Evolutionary conservation across 92 coral and sea anemone species (phyloP), one percentile per base, ranked within the genome.

Genomic region (Muricea muricata): DNA sequence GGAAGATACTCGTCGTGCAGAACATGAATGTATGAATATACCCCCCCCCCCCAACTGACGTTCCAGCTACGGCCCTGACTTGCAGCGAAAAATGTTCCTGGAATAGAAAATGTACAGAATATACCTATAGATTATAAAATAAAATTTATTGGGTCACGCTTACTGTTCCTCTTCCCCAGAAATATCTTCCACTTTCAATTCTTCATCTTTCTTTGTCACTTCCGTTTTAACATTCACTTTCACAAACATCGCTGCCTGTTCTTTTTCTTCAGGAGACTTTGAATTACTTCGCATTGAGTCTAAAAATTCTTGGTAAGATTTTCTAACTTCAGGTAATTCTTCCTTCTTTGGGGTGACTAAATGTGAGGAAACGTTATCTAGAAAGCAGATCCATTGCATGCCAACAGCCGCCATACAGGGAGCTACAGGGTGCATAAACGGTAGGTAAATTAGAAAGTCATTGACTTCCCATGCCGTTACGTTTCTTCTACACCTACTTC

Each of bases 231-330:
- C 93, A 54, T 80, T 71, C 20, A 92, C 93, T 26, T 78, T 79
- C 52, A 84, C 76, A 85, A 92, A 83, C 35, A 88, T 39, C 6
- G 91, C 87, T 52, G 77, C 35, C 17, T 52, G 61, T 52, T 89
- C 78, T 68, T 45, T 34, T 32, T 90, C 76, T 13, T 65, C 87
- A 17, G 84, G 66, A 56, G 81, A 78, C 13, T 82, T 73, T 18
- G 60, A 52, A 26, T 72, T 37, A 73, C 77, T 60, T 79, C 94
- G 92, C 41, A 81, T 42, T 25, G 93, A 91, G 30, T 73, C 63
- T 39, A 97, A 66, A 81, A 93, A 97, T 56, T 97, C 89, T 61
- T 97, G 91, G 76, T 97, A 97, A 24, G 92, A 93, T 11, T 85
- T 91, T 80, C 99, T 88, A 42, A 56, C 74, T 31, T 65, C 87